Percentiles rank a stretch among this genome's conserved stretches.
Evolutionary conservation across 2,113 vertebrate genomes (phyloP).

Genomic region (Anolis sagrei): DNA sequence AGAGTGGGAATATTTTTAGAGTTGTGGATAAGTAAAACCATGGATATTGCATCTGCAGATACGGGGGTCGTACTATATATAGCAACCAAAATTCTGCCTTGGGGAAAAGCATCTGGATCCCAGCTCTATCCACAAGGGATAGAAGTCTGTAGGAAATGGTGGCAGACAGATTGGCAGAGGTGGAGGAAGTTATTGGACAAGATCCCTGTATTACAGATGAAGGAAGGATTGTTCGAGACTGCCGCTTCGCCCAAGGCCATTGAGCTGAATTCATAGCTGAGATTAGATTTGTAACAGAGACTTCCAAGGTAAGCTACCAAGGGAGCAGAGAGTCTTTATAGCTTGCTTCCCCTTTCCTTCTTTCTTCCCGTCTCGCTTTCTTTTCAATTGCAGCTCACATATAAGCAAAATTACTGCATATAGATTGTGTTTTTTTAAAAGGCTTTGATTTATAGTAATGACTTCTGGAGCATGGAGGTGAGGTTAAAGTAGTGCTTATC

Average conservation of each 20-base stretch:
- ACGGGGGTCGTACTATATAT: too few relatives aligned
- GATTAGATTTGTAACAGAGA: background rate
- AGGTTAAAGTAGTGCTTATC: slow-evolving; percentile 68
- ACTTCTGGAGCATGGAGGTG: slow-evolving; percentile 72
- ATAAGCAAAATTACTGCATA: slow-evolving; percentile 62
- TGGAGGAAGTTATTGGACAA: background rate
- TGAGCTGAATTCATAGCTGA: background rate
- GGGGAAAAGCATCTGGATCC: background rate
- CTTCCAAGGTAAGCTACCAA: background rate
- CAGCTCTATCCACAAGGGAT: background rate
- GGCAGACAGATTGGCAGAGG: background rate
- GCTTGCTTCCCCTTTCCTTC: background rate
- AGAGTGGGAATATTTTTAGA: too few relatives aligned
- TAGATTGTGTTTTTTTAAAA: slow-evolving; percentile 43
- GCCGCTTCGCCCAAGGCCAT: background rate
- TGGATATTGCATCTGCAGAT: too few relatives aligned
- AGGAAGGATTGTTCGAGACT: background rate
- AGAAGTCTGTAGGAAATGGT: background rate
- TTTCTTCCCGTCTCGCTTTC: background rate
- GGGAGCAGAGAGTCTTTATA: background rate
- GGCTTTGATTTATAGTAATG: slow-evolving; percentile 65
- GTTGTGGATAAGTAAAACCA: too few relatives aligned
- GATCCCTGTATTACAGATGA: background rate
- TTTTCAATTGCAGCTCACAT: slow-evolving; percentile 45
- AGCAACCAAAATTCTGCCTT: background rate